These are phyloP conservation scores for Morbakka virulenta DNA, from an alignment of 30 jellyfish, hydroid and myxozoan genomes.

Conservation along the genomic window DNA sequence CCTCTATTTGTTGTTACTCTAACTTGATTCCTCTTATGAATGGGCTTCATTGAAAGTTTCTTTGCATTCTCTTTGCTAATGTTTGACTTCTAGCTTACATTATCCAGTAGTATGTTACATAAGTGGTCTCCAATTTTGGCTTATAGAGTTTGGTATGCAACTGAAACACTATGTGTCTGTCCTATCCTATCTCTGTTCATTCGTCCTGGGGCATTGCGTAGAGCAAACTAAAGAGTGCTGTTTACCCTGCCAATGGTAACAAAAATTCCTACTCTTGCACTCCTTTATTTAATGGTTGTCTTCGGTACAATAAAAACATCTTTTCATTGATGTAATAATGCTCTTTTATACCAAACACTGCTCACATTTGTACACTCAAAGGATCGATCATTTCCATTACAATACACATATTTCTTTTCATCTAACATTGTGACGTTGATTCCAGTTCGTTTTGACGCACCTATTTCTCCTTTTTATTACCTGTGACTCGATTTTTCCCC, in stretches of 20 bases:
- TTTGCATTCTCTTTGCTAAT: constrained; percentile 3
- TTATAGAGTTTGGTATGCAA: not conserved
- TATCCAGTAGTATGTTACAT: constrained; percentile 3
- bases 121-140: constrained; percentile 9
- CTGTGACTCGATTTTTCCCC: constrained; percentile 14
- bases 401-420: not conserved
- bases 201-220: not conserved
- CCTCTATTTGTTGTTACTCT: not conserved
- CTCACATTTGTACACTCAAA: not conserved
- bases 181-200: too few species aligned
- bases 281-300: not conserved
- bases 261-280: constrained; percentile 5
- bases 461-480: not conserved
- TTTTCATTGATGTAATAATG: not conserved
- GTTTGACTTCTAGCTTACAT: constrained; percentile 6
- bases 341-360: not conserved
- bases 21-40: not conserved
- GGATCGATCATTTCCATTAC: not conserved
- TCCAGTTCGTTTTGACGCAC: not conserved
- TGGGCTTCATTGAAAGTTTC: not conserved
- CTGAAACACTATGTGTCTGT: not conserved
- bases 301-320: constrained; percentile 9
- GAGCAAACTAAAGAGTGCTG: not conserved
- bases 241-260: not conserved
- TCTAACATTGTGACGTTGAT: not conserved